Base-by-base conservation (phyloP, 2,888 invertebrate genomes). In the Quadriops clusia region DNA sequence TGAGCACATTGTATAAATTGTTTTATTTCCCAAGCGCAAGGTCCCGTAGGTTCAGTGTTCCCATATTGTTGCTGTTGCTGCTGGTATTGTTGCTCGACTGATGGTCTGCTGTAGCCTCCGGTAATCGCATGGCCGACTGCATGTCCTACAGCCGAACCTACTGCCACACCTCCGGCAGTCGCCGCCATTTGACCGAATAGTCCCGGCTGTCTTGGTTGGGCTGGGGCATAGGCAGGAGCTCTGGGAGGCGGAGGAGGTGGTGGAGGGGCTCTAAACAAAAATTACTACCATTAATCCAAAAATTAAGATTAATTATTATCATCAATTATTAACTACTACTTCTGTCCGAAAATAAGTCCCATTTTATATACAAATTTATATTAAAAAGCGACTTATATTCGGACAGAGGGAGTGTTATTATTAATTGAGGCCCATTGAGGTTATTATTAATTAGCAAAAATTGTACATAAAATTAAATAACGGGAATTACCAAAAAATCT, bases 161-260 rank as follows among this genome's bases (percentile, higher is more conserved):
- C 78, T 27, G 97, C 98, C 13, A 98, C 97, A 50, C 98, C 97
- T 40, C 94, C 97, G 44, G 97, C 98, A 6, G 97, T 98, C 1
- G 94, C 89, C 32, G 95, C 95, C 95, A 98, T 97, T 64, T 97
- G 94, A 30, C 79, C 79, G 59, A 98, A 78, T 55, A 98, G 60
- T 2, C 90, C 85, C 2, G 95, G 95, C 46, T 79, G 78, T 54
- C 83, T 77, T 6, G 76, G 68, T 41, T 72, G 70, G 5, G 73
- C 70, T 13, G 64, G 52, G 45, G 65, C 61, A 32, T 68, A 65
- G 10, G 63, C 44, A 10, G 67, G 53, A 32, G 66, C 57, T 25
- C 61, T 58, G 23, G 72, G 63, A 0, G 70, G 64, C 5, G 64
- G 16, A 7, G 22, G 31, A 7, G 32, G 34, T 9, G 40, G 40